phyloP scores from a whole-genome alignment of 2,888 invertebrate genomes.

The Junonia oenone region DNA sequence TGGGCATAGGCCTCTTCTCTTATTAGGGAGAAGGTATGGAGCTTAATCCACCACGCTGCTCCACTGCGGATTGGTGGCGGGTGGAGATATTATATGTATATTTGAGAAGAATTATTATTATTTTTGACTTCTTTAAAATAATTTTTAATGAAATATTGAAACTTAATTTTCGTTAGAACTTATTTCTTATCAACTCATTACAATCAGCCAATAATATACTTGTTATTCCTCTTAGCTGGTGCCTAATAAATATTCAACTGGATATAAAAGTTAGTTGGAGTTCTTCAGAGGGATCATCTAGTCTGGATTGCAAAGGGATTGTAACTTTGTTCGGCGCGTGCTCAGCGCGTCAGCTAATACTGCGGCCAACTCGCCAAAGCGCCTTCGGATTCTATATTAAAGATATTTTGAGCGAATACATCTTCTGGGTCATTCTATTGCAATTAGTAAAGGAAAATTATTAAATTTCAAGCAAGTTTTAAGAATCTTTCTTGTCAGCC shows the following conservation, averaged over 20 bases:
- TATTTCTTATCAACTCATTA: background rate
- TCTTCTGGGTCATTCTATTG: no score
- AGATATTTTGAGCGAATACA: background rate
- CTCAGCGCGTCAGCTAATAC: background rate
- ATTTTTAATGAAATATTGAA: no score
- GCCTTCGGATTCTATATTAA: background rate
- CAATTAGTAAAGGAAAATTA: no score
- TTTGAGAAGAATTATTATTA: no score
- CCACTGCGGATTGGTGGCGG: no score
- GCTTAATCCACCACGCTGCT: no score
- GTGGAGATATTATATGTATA: no score
- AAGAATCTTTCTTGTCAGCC: no score
- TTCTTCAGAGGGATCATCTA: background rate
- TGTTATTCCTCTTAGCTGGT: background rate
- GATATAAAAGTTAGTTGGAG: background rate
- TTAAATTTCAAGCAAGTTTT: no score
- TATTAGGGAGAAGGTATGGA: no score
- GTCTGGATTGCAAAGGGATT: background rate
- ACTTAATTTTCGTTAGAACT: background rate
- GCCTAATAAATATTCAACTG: background rate
- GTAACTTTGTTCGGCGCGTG: background rate
- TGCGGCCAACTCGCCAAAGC: background rate
- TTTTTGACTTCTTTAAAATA: no score
- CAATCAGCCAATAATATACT: background rate
- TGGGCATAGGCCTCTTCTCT: no score